Evolutionary conservation across 2,888 invertebrate species (phyloP).

Genomic region (Dione juno): DNA sequence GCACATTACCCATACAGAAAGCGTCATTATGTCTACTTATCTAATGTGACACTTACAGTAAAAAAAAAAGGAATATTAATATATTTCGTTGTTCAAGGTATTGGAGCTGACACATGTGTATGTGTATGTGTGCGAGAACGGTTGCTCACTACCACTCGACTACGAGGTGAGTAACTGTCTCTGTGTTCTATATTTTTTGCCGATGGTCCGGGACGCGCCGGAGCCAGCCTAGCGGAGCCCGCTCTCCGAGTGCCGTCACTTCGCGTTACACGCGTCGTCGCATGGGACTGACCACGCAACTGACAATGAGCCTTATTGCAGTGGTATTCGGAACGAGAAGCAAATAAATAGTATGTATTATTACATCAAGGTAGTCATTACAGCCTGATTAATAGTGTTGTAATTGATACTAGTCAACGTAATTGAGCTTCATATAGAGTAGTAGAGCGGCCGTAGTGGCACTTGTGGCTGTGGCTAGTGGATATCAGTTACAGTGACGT

Average conservation of each 20-base stretch:
- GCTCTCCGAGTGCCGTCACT: conserved; percentile 26
- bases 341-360: not conserved
- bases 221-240: too few species aligned
- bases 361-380: not conserved
- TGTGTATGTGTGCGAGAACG: not conserved
- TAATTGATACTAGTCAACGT: not conserved
- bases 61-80: too few species aligned
- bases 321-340: not conserved
- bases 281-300: not conserved
- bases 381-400: not conserved
- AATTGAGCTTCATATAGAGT: not conserved
- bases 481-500: not conserved
- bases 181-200: conserved; percentile 35
- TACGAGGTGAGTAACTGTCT: conserved; percentile 33
- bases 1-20: too few species aligned
- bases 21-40: too few species aligned
- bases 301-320: conserved; percentile 1
- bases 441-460: not conserved
- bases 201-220: conserved; percentile 9
- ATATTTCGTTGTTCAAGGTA: too few species aligned
- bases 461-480: not conserved
- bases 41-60: too few species aligned
- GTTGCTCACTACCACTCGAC: not conserved
- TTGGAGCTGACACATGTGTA: too few species aligned
- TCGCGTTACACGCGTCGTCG: conserved; percentile 25